Evolutionary conservation across 1,140 invertebrate genomes (phyloP), one percentile per base, ranked within the genome.

Genomic region (Laupala kohalensis): DNA sequence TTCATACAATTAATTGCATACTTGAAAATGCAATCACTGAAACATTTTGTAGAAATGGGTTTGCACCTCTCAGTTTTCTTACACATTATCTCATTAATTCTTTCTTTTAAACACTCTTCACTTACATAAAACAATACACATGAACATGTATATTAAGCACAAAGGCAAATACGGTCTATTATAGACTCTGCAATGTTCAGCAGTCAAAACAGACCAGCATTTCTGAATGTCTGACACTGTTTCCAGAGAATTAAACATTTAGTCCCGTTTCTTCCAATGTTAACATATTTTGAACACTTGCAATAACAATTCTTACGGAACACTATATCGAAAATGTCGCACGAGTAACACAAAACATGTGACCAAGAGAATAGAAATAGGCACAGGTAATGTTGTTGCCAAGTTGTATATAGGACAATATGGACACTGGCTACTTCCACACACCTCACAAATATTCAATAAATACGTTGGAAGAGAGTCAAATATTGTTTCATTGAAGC

Each of bases 401-500:
- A 86, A 80, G 76, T 93, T 94, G 81, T 93, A 96, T 75, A 94
- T 93, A 26, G 93, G 90, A 82, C 96, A 98, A 79, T 98, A 98
- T 0, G 96, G 96, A 82, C 96, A 99, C 80, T 98, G 96, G 65
- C 93, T 98, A 25, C 95, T 97, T 30, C 96, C 96, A 79, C 96
- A 99, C n/a, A 98, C 96, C 79, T 97, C 94, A 78, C 96, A 99
- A 74, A 99, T 96, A 80, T 96, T 96, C 27, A 97, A 81, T 19
- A 92, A 83, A 80, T 96, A 96, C 3, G 95, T 91, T 26, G 92
- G 88, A 66, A 94, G 85, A 3, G 94, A 88, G 77, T 96, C 93
- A 77, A 97, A 96, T 81, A 98, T 92, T 0, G 91, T 90, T 83
- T 96, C 93, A 78, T 97, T 97, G 83, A 94, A 97, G 66, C 94